These are phyloP conservation scores for Tupaia tana DNA, from an alignment of 2,113 vertebrate species.

Conservation along the genomic window DNA sequence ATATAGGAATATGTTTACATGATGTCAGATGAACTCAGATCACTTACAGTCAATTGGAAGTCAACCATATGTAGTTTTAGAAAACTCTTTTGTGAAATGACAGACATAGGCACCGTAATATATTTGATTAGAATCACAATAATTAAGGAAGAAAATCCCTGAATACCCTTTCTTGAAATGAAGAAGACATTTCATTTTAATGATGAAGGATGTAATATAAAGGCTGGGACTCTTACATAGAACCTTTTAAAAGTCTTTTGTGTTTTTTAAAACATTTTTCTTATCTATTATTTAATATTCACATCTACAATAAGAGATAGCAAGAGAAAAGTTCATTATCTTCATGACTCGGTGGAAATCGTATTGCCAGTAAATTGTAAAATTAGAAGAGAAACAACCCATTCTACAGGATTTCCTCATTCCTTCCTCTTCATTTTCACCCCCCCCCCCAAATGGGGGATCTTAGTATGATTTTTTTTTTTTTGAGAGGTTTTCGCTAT, in stretches of 20 bases:
- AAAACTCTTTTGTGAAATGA: constrained; percentile 10
- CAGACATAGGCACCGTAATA: background rate
- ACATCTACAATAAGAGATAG: background rate
- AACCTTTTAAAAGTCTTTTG: background rate
- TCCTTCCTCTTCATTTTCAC: background rate
- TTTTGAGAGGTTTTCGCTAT: no score
- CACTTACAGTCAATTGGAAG: background rate
- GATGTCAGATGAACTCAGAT: background rate
- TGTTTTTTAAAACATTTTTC: background rate
- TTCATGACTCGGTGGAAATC: background rate
- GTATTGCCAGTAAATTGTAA: background rate
- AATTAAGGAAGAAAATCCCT: background rate
- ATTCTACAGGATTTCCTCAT: background rate
- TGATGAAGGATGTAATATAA: background rate
- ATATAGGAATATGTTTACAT: background rate
- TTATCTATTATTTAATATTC: background rate
- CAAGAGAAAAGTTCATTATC: background rate
- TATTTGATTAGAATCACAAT: constrained; percentile 24
- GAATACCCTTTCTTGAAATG: background rate
- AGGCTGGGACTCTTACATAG: background rate
- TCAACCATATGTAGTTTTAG: background rate
- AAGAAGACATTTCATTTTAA: background rate
- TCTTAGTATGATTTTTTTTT: background rate
- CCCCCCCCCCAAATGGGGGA: background rate
- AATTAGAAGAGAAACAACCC: background rate